Evolutionary conservation across 2,797 vertebrate genomes (phyloP), one percentile per base, ranked within the genome.

Genomic region (Hirundo rustica): DNA sequence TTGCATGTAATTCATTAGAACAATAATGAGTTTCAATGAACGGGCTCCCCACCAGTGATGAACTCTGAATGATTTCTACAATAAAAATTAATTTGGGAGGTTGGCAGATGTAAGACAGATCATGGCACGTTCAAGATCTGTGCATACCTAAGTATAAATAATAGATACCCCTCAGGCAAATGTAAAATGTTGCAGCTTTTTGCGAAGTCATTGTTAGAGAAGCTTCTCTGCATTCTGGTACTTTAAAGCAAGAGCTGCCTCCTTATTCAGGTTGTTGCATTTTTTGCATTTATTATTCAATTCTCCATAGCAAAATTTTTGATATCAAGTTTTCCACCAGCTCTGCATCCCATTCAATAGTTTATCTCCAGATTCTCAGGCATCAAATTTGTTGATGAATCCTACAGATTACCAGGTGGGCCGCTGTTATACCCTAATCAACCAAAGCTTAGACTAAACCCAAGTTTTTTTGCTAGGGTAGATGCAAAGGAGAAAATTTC

Each of bases 11-110:
- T 96, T 95, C 91, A 94, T 97, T 97, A 97, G 93, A 93, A 91
- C 94, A 96, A 96, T 96, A 96, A 95, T 90, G 94, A 96, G 89
- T 93, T 92, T 92, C 94, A 91, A 85, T 85, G 94, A 97, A 91
- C 73, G 89, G 77, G 42, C 89, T 93, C 53, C 93, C 91, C 67
- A 95, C n/a, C 44, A 91, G 60, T 71, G 88, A 91, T 88, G 93
- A 96, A 94, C 83, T 94, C 92, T 67, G 84, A 96, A 82, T 87
- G 81, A 88, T 95, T 95, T 83, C 74, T 95, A 29, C 1, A 32
- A 89, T 67, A 91, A 89, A 92, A 95, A 89, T 72, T 95, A 80
- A 92, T 87, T 92, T 92, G 75, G 32, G 73, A 93, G 50, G 19
- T n/a, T 85, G 81, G 57, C 70, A 95, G 77, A 57, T 7, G 6